Conservation (phyloP, 2,888 invertebrate genomes). For the Amphipoea lucens region DNA sequence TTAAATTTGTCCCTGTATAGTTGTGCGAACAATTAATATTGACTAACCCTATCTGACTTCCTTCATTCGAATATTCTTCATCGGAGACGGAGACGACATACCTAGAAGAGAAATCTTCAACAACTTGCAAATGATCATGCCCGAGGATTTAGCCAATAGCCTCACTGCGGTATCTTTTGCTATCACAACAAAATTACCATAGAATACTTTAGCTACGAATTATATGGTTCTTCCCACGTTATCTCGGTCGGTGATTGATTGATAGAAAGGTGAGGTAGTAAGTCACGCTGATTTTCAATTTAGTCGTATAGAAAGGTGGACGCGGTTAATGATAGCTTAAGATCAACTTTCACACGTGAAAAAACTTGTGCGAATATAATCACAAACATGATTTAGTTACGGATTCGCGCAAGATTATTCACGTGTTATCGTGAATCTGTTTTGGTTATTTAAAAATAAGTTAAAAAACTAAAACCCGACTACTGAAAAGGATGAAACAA, state of each 20-base stretch:
- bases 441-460: neutral
- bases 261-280: constrained; percentile 34
- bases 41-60: no score
- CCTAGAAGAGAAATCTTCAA: neutral
- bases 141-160: neutral
- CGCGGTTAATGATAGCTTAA: constrained; percentile 36
- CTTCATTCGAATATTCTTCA: neutral
- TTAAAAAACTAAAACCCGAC: no score
- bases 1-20: neutral
- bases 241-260: constrained; percentile 33
- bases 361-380: constrained; percentile 12
- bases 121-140: neutral
- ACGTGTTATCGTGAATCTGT: neutral
- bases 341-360: constrained; percentile 49
- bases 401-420: neutral
- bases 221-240: constrained; percentile 30
- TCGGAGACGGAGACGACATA: neutral
- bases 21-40: neutral
- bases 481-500: no score
- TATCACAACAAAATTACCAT: neutral
- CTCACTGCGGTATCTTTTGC: neutral
- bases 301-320: constrained; percentile 46
- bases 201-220: neutral
- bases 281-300: constrained; percentile 53
- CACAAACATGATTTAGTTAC: constrained; percentile 11